Conservation (phyloP, 2,113 vertebrate genomes). For the Bambusicola thoracicus region DNA sequence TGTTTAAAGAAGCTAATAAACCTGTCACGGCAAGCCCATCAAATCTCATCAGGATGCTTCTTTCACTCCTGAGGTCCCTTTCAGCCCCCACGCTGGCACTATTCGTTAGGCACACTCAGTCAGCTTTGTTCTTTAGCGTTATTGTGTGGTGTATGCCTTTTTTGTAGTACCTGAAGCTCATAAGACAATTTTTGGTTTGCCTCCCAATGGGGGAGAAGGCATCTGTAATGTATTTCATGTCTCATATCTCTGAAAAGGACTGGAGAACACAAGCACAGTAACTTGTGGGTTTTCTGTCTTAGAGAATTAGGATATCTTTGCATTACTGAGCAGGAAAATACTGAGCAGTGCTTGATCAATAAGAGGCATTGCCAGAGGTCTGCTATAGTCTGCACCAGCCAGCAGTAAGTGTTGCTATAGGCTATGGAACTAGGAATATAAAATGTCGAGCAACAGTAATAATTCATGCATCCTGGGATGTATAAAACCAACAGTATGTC, state of each 20-base stretch:
- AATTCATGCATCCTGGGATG: slow-evolving; percentile 75
- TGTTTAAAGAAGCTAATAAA: background rate
- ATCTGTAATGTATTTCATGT: background rate
- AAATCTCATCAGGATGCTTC: background rate
- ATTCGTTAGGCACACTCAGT: background rate
- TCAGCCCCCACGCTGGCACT: background rate
- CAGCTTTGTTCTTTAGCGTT: background rate
- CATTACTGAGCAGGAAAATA: slow-evolving; percentile 62
- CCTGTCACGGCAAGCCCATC: background rate
- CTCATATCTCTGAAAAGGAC: slow-evolving; percentile 22
- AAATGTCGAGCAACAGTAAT: slow-evolving; percentile 71
- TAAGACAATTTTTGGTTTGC: background rate
- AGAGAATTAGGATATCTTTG: slow-evolving; percentile 68
- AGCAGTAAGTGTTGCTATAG: slow-evolving; percentile 66
- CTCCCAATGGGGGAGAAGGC: background rate
- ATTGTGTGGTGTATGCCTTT: background rate
- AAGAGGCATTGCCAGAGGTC: slow-evolving; percentile 57
- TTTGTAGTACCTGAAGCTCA: slow-evolving; percentile 7
- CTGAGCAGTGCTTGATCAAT: slow-evolving; percentile 64
- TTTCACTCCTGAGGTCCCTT: background rate
- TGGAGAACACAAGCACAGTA: background rate
- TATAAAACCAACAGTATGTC: slow-evolving; percentile 74
- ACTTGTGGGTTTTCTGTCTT: slow-evolving; percentile 51
- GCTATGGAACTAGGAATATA: slow-evolving; percentile 70
- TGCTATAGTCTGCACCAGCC: slow-evolving; percentile 48